phyloP scores from a whole-genome alignment of 2,888 invertebrate species.

The Galerucella pusilla region DNA sequence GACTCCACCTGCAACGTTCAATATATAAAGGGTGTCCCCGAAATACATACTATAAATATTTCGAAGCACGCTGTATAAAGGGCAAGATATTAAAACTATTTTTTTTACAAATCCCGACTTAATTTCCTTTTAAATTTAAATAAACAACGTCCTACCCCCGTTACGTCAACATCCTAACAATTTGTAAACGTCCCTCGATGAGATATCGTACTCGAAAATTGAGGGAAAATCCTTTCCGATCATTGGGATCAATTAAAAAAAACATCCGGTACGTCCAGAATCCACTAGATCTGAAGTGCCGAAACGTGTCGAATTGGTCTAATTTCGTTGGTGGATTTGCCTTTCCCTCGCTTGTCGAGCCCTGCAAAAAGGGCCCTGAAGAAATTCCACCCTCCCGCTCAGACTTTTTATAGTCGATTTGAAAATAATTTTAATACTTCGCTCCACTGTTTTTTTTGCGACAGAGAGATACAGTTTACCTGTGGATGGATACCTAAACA shows the following conservation, averaged over 20 bases:
- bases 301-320: constrained; percentile 43
- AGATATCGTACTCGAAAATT: constrained; percentile 10
- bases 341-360: constrained; percentile 32
- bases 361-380: background rate
- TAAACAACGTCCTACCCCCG: constrained; percentile 12
- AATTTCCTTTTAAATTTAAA: constrained; percentile 22
- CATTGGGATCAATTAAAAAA: constrained; percentile 41
- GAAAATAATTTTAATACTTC: too few relatives aligned
- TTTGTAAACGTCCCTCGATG: constrained; percentile 16
- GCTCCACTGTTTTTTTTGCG: too few relatives aligned
- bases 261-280: constrained; percentile 36
- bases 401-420: too few relatives aligned
- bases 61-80: too few relatives aligned
- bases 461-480: too few relatives aligned
- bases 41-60: too few relatives aligned
- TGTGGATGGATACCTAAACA: too few relatives aligned
- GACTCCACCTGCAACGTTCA: constrained; percentile 12
- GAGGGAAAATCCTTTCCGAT: constrained; percentile 24
- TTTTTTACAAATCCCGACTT: background rate
- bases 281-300: constrained; percentile 41
- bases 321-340: constrained; percentile 37
- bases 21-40: background rate
- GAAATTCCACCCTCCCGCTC: background rate
- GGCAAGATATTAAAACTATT: too few relatives aligned
- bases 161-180: constrained; percentile 11